Conservation (phyloP, 2,113 vertebrate genomes). For the Alectura lathami region DNA sequence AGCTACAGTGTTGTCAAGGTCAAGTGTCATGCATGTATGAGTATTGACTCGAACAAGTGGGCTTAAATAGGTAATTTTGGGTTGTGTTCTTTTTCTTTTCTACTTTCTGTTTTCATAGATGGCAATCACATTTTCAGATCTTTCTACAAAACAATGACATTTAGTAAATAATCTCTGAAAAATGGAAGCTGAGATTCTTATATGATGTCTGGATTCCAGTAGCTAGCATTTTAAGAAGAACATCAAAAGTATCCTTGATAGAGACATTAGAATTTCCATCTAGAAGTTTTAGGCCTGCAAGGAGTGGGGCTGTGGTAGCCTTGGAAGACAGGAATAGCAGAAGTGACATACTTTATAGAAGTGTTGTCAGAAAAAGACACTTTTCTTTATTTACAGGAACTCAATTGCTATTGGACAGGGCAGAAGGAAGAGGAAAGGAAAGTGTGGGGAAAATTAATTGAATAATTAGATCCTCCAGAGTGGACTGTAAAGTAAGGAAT, state of each 20-base stretch:
- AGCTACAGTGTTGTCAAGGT: not conserved
- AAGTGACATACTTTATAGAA: conserved; percentile 14
- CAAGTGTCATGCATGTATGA: accelerated
- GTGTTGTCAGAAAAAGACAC: not conserved
- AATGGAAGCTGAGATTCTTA: not conserved
- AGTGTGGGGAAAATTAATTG: not conserved
- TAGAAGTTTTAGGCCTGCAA: conserved; percentile 31
- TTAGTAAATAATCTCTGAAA: not conserved
- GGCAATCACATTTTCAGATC: not conserved
- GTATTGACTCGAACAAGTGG: not conserved
- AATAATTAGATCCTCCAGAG: not conserved
- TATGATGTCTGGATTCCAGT: not conserved
- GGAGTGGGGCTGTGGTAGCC: not conserved
- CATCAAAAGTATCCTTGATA: not conserved
- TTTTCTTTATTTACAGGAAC: conserved; percentile 41
- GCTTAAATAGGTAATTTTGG: not conserved
- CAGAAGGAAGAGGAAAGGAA: not conserved
- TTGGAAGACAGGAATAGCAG: not conserved
- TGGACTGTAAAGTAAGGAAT: not conserved
- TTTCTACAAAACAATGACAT: not conserved
- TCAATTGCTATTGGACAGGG: not conserved
- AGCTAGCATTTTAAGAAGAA: not conserved
- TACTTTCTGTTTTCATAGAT: not conserved
- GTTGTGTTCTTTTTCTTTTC: not conserved
- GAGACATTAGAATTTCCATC: not conserved